Conservation (phyloP, 1,140 invertebrate species). For the Oedothorax gibbosus region DNA sequence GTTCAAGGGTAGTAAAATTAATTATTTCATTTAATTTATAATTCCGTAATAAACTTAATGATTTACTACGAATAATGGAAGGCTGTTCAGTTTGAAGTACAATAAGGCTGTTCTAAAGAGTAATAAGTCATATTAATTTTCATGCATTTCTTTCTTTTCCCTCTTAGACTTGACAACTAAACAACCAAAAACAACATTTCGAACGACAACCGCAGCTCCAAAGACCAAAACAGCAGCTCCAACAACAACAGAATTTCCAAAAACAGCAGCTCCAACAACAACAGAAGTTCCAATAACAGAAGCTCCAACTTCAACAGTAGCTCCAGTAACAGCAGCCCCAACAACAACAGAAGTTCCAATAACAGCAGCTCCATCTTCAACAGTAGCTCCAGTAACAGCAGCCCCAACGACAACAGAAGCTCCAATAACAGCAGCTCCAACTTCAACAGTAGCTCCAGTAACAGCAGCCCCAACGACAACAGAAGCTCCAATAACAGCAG, state of each 20-base stretch:
- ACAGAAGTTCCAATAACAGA: background rate
- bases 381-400: background rate
- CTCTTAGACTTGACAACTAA: background rate
- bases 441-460: background rate
- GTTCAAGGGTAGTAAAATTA: too few species aligned
- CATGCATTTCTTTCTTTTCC: too few species aligned
- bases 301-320: background rate
- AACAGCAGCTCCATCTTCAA: background rate
- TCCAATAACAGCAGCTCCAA: background rate
- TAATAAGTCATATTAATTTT: too few species aligned
- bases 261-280: background rate
- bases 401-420: background rate
- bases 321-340: background rate
- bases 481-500: background rate
- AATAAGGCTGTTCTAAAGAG: too few species aligned
- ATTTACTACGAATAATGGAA: too few species aligned
- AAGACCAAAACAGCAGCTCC: background rate
- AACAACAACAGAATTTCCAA: background rate
- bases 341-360: background rate
- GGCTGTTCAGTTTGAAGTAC: too few species aligned
- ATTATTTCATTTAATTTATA: too few species aligned
- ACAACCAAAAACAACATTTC: background rate
- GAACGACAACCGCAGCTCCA: background rate
- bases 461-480: slow-evolving; percentile 5
- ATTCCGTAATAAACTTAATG: too few species aligned